Evolutionary conservation across 2,888 invertebrate genomes (phyloP).

Genomic region (Callyntrura sp.): DNA sequence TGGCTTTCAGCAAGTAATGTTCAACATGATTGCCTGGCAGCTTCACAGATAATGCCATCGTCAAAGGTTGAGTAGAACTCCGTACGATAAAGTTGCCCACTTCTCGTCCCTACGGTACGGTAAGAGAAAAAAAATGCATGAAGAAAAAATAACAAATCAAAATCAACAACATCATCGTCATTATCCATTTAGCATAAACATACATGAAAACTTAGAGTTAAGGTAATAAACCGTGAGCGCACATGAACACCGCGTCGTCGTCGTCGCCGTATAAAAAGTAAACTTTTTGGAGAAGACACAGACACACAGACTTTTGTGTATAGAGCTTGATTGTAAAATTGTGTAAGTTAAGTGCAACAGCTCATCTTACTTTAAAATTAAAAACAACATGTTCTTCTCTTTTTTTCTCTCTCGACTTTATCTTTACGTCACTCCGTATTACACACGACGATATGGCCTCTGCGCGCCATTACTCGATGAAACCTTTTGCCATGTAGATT

Average conservation of each 20-base stretch:
- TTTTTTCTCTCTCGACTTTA: not conserved
- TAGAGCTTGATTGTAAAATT: slow-evolving; percentile 14
- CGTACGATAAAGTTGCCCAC: slow-evolving; percentile 95
- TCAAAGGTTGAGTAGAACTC: slow-evolving; percentile 96
- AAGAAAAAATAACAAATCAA: slow-evolving; percentile 37
- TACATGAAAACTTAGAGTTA: slow-evolving; percentile 22
- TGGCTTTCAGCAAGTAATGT: slow-evolving; percentile 97
- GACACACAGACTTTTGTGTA: not conserved
- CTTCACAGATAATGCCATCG: slow-evolving; percentile 97
- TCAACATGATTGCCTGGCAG: slow-evolving; percentile 97
- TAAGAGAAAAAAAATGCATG: not conserved
- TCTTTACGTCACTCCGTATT: not conserved
- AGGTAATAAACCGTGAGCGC: slow-evolving; percentile 14
- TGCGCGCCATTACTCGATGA: not conserved
- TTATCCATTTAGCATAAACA: slow-evolving; percentile 48
- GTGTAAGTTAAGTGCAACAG: slow-evolving; percentile 13
- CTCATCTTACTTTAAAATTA: slow-evolving; percentile 71
- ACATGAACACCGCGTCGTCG: slow-evolving; percentile 40
- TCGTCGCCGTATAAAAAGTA: not conserved
- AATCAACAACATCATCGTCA: slow-evolving; percentile 22
- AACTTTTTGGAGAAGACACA: slow-evolving; percentile 14
- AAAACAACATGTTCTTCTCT: slow-evolving; percentile 41
- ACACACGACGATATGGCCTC: not conserved
- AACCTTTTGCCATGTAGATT: not conserved
- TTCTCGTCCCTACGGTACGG: slow-evolving; percentile 85